Evolutionary conservation across 2,113 vertebrate species (phyloP).

Genomic region (Istiophorus platypterus): DNA sequence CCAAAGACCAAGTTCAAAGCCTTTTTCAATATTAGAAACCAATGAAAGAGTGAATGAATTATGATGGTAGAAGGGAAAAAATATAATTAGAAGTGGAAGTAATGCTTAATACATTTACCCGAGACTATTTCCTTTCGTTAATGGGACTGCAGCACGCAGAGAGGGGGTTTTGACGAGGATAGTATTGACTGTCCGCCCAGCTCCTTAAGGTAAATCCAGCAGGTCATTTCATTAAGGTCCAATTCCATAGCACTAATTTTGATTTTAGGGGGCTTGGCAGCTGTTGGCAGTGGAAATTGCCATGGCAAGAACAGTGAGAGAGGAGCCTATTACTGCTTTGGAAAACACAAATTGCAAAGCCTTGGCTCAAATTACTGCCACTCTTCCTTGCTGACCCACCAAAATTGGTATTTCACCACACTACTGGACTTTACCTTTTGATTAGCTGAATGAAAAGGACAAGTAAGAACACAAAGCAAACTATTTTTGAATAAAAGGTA

Average conservation of each 20-base stretch:
- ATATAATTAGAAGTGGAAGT: conserved; percentile 76
- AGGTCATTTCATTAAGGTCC: conserved; percentile 80
- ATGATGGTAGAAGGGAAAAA: conserved; percentile 60
- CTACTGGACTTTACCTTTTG: conserved; percentile 21
- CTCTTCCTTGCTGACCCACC: conserved; percentile 62
- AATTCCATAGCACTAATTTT: conserved; percentile 78
- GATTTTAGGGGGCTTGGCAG: conserved; percentile 79
- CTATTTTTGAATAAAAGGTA: not conserved
- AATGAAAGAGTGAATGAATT: conserved; percentile 78
- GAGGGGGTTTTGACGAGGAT: conserved; percentile 73
- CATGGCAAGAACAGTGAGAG: conserved; percentile 56
- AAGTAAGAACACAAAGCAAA: conserved; percentile 8
- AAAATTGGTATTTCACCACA: conserved; percentile 58
- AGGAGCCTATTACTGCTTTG: conserved; percentile 72
- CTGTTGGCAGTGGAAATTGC: conserved; percentile 76
- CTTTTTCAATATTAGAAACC: conserved; percentile 71
- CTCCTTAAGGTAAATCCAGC: conserved; percentile 79
- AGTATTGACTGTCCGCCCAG: conserved; percentile 68
- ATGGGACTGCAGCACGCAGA: conserved; percentile 60
- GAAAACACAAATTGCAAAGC: conserved; percentile 76
- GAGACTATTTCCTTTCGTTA: conserved; percentile 81
- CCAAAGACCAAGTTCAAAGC: conserved; percentile 60
- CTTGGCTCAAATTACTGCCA: conserved; percentile 74
- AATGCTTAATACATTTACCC: conserved; percentile 78
- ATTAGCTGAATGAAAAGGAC: conserved; percentile 55